Percentiles rank a stretch among this genome's conserved stretches.
Conservation (phyloP, 2,888 invertebrate genomes). For the Eristalinus aeneus region DNA sequence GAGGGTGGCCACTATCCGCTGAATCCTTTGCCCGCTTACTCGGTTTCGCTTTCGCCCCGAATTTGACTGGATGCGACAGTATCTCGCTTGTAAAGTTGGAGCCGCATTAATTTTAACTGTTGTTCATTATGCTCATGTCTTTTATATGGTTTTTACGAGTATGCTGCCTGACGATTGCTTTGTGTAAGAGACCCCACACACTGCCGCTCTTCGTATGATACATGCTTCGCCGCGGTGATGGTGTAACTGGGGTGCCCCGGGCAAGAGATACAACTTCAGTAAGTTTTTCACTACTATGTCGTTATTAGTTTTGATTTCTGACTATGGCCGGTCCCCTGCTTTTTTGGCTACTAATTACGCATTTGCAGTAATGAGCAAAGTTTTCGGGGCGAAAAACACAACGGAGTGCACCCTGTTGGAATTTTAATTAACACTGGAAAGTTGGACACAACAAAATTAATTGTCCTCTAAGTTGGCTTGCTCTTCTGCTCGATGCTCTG, state of each 20-base stretch:
- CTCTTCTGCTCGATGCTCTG: background rate
- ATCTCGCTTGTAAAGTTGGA: conserved; percentile 49
- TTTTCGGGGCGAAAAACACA: conserved; percentile 21
- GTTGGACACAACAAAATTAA: conserved; percentile 41
- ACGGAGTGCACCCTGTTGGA: background rate
- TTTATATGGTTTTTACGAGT: conserved; percentile 44
- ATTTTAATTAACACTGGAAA: conserved; percentile 53
- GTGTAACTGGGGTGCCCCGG: background rate
- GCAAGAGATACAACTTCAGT: background rate
- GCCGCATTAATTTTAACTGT: conserved; percentile 61
- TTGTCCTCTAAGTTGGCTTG: conserved; percentile 21
- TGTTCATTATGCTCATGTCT: conserved; percentile 59
- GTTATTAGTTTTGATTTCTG: conserved; percentile 38
- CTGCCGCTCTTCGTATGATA: background rate
- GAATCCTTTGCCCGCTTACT: conserved; percentile 25
- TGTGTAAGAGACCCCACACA: conserved; percentile 28
- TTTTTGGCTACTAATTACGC: conserved; percentile 30
- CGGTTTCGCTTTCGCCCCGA: conserved; percentile 10
- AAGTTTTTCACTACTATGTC: conserved; percentile 23
- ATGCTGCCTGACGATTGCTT: conserved; percentile 45
- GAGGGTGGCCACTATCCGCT: background rate
- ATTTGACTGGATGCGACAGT: conserved; percentile 56
- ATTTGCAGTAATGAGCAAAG: conserved; percentile 60
- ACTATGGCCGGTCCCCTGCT: conserved; percentile 5
- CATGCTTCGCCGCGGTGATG: background rate